These are phyloP conservation scores for Augochlorella aurata DNA, from an alignment of 2,888 invertebrate species.

Conservation along the genomic window DNA sequence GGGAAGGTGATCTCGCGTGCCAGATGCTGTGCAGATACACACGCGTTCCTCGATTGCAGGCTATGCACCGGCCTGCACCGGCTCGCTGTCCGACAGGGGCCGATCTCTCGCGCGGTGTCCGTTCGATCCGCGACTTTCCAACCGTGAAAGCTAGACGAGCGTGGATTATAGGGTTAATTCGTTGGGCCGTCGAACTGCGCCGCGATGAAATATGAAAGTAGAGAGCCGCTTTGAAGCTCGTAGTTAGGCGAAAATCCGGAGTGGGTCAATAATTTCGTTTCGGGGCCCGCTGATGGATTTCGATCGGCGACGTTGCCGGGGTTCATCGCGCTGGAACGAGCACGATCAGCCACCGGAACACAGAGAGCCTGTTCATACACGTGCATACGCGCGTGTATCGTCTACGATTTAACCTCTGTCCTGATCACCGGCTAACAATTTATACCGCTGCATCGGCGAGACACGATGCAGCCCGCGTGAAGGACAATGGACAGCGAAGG, in stretches of 20 bases:
- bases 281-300: conserved; percentile 21
- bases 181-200: not conserved
- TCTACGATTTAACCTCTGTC: conserved; percentile 20
- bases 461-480: not conserved
- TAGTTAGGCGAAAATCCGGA: conserved; percentile 40
- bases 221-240: conserved; percentile 19
- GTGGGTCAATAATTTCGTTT: conserved; percentile 55
- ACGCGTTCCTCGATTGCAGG: too few relatives aligned
- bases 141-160: conserved; percentile 1
- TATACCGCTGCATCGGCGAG: conserved; percentile 7
- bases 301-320: conserved; percentile 21
- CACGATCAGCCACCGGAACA: not conserved
- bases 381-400: not conserved
- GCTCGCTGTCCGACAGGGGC: not conserved
- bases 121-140: conserved; percentile 17
- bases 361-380: not conserved
- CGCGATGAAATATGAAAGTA: conserved; percentile 9
- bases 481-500: not conserved
- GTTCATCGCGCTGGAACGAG: conserved; percentile 21
- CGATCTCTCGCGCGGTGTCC: not conserved
- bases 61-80: too few relatives aligned
- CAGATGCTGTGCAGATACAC: too few relatives aligned
- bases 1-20: not conserved
- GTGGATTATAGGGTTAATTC: conserved; percentile 31
- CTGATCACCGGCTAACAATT: conserved; percentile 24